Conservation (phyloP, 2,888 invertebrate species). For the Pachymerium ferrugineum region DNA sequence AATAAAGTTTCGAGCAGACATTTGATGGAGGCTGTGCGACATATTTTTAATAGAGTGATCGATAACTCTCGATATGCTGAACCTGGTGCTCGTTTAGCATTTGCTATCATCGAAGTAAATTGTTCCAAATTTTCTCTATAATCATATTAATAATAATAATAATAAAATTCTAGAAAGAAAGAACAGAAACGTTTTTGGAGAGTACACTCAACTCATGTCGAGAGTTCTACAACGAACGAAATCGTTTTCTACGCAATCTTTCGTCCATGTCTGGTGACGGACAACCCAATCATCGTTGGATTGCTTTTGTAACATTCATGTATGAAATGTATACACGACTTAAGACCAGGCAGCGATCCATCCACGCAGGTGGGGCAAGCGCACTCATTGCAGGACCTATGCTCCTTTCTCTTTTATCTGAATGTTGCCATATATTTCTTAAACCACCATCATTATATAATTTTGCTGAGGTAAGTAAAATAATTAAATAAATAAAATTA, state of each 20-base stretch:
- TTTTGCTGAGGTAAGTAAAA: conserved; percentile 63
- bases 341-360: conserved; percentile 61
- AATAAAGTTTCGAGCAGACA: conserved; percentile 67
- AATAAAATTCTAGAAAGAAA: conserved; percentile 59
- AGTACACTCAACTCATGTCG: conserved; percentile 82
- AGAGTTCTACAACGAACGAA: conserved; percentile 81
- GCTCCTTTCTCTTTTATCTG: conserved; percentile 73
- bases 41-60: conserved; percentile 71
- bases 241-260: conserved; percentile 54
- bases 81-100: conserved; percentile 76
- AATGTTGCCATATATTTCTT: conserved; percentile 83
- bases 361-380: conserved; percentile 36
- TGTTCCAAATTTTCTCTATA: too few relatives aligned
- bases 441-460: conserved; percentile 70
- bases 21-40: conserved; percentile 78
- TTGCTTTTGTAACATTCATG: conserved; percentile 79
- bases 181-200: conserved; percentile 80
- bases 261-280: conserved; percentile 48
- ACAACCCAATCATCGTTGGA: conserved; percentile 51
- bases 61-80: conserved; percentile 73
- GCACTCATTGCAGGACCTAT: conserved; percentile 51
- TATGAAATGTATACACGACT: conserved; percentile 86
- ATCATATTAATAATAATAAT: background rate
- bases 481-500: too few relatives aligned
- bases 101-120: conserved; percentile 68